Evolutionary conservation across 2,113 vertebrate genomes (phyloP), one percentile per base, ranked within the genome.

Genomic region (Colistium nudipinnis): DNA sequence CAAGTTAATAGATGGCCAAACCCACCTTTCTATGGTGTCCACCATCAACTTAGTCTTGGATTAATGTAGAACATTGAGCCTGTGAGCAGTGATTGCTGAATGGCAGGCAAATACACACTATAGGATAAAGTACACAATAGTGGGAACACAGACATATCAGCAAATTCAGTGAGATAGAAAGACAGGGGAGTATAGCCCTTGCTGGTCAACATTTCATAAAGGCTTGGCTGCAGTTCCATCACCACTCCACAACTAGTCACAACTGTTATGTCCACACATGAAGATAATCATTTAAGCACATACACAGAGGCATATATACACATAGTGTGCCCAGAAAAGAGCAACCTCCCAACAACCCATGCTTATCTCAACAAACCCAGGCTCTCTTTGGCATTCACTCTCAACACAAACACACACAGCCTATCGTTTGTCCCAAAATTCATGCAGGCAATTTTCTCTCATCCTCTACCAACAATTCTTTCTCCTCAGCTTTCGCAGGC

Each of bases 331-430:
- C 43, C 25, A 22, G 44, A 85, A 74, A 78, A 86, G 54, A 80
- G 77, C 75, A 84, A 76, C 70, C 79, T 76, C 71, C 68, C 65
- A 61, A 70, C 61, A n/a, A 88, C 74, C 80, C 76, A 30, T 47
- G 70, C 87, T 92, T 92, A 92, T 92, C 91, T 88, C 87, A 84
- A 73, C 83, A 85, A 63, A 83, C 75, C 56, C 91, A 91, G 91
- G 74, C 88, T 69, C 62, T 79, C 87, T 88, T 76, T 91, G 87
- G 87, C 88, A 88, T 80, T 81, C 67, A 41, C 56, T 78, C 70
- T 6, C 65, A 57, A 70, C 60, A 36, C 22, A 62, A 33, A 30
- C 17, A 54, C 48, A 78, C 68, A 79, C 62, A 70, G 55, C 67
- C 81, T 62, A 75, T 87, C 56, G 81, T 84, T 87, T 70, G 87